phyloP scores from a whole-genome alignment of 2,888 invertebrate species.

The Mesochorus sp. region DNA sequence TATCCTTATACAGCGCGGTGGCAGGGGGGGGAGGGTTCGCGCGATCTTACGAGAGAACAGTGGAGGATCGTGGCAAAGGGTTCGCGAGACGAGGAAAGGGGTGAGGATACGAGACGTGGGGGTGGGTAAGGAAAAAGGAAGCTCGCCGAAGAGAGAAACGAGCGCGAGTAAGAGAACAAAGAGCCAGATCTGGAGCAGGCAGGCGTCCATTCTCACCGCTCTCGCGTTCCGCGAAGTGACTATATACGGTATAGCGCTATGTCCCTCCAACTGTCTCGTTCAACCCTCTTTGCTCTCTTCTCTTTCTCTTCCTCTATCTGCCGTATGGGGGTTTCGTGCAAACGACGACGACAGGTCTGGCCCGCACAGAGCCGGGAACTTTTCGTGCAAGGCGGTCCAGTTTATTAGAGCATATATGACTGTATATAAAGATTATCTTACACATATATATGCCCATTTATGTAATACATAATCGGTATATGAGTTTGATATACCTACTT shows the following conservation, averaged over 20 bases:
- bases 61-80: constrained; percentile 43
- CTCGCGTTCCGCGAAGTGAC: constrained; percentile 53
- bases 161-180: constrained; percentile 60
- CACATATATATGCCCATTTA: neutral
- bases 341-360: constrained; percentile 34
- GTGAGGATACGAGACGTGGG: constrained; percentile 44
- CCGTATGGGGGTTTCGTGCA: constrained; percentile 37
- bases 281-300: constrained; percentile 22
- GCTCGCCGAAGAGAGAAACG: constrained; percentile 49
- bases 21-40: constrained; percentile 28
- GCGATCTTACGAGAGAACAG: constrained; percentile 44
- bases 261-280: constrained; percentile 59
- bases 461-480: constrained; percentile 6
- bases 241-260: constrained; percentile 50
- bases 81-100: constrained; percentile 32
- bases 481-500: neutral
- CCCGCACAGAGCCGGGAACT: constrained; percentile 45
- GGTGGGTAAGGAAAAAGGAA: constrained; percentile 32
- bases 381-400: constrained; percentile 57
- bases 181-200: constrained; percentile 63
- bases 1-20: neutral
- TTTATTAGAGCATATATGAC: constrained; percentile 45
- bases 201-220: constrained; percentile 63
- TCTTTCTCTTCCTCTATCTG: constrained; percentile 6
- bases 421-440: constrained; percentile 10